Evolutionary conservation across 1,140 invertebrate genomes (phyloP).

Genomic region (Ips nitidus): DNA sequence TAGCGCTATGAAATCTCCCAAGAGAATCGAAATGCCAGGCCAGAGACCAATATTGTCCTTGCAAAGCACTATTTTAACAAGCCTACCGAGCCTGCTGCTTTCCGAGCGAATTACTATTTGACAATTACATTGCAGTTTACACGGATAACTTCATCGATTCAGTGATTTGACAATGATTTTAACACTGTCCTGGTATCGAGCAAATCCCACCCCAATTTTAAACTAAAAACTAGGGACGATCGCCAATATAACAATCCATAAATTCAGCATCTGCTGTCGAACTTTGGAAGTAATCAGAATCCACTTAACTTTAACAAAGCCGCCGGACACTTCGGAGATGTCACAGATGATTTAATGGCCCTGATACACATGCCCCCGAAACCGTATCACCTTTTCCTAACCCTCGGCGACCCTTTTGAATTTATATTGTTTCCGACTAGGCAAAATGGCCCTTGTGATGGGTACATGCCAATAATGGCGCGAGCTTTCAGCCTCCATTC

Average conservation of each 20-base stretch:
- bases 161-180: background rate
- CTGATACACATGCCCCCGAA: conserved; percentile 33
- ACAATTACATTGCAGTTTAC: conserved; percentile 32
- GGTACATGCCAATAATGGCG: conserved; percentile 25
- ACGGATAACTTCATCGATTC: conserved; percentile 24
- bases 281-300: conserved; percentile 39
- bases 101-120: conserved; percentile 22
- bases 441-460: conserved; percentile 26
- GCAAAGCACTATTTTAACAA: conserved; percentile 34
- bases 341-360: conserved; percentile 39
- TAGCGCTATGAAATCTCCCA: conserved; percentile 18
- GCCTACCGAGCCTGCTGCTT: conserved; percentile 24
- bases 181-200: background rate
- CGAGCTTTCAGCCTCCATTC: conserved; percentile 2
- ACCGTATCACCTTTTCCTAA: conserved; percentile 31
- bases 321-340: conserved; percentile 35
- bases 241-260: conserved; percentile 17
- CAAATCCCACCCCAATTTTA: conserved; percentile 1
- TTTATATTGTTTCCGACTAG: conserved; percentile 14
- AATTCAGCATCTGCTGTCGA: conserved; percentile 36
- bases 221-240: background rate
- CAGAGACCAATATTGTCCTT: conserved; percentile 34
- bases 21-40: conserved; percentile 24
- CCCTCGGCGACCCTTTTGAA: conserved; percentile 24
- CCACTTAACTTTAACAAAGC: conserved; percentile 43